phyloP scores from a whole-genome alignment of 2,113 vertebrate species.

The Anseranas semipalmata region DNA sequence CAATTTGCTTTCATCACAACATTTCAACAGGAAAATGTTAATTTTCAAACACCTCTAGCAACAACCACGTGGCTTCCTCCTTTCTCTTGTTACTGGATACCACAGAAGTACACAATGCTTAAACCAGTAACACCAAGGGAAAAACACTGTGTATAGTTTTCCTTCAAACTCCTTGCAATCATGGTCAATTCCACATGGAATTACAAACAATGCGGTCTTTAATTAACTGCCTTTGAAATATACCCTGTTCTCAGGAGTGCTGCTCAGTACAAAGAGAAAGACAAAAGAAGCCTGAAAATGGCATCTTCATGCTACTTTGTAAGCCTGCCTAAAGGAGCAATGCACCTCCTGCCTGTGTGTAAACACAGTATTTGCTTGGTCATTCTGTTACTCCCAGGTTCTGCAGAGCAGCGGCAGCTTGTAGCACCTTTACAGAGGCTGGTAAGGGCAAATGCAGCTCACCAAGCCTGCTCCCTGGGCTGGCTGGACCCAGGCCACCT shows the following conservation, averaged over 20 bases:
- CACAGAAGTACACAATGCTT: neutral
- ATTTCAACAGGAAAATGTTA: neutral
- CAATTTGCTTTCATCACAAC: neutral
- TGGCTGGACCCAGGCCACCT: neutral
- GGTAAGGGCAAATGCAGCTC: neutral
- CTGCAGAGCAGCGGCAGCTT: neutral
- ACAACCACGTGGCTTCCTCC: neutral
- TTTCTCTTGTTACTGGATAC: neutral
- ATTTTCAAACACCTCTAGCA: neutral
- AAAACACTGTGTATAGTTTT: neutral
- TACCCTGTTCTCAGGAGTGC: neutral
- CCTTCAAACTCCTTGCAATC: neutral
- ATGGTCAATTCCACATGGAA: neutral
- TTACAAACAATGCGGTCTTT: slow-evolving; percentile 26
- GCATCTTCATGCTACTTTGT: neutral
- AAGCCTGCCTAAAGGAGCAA: neutral
- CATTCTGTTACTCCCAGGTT: neutral
- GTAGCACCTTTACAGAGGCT: neutral
- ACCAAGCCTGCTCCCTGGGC: neutral
- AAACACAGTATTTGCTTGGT: neutral
- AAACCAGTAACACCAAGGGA: neutral
- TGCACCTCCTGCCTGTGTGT: neutral
- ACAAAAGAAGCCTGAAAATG: neutral
- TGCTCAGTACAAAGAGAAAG: neutral
- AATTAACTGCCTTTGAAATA: slow-evolving; percentile 15